Evolutionary conservation across 2,888 invertebrate genomes (phyloP).

Genomic region (Pedicia rivosa): DNA sequence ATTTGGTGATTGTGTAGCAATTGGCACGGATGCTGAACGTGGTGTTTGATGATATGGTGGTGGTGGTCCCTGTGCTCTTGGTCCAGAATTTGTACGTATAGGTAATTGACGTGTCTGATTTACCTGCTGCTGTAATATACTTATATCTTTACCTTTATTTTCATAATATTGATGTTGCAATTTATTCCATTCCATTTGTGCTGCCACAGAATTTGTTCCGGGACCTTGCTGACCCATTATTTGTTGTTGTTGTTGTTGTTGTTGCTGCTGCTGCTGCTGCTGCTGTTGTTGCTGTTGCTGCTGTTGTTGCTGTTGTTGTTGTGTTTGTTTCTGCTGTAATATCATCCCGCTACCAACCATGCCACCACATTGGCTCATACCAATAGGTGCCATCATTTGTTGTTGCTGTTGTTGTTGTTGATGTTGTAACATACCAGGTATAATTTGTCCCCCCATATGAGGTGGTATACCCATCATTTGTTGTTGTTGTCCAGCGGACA

Average conservation of each 20-base stretch:
- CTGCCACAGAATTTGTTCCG: constrained; percentile 29
- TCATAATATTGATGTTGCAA: constrained; percentile 77
- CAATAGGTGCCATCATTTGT: constrained; percentile 16
- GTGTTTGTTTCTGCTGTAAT: constrained; percentile 12
- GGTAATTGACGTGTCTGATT: constrained; percentile 4
- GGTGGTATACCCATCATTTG: no score
- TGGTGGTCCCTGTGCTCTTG: constrained; percentile 54
- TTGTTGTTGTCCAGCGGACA: not conserved
- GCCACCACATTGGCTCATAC: constrained; percentile 21
- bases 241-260: not conserved
- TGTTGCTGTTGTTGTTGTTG: constrained; percentile 15
- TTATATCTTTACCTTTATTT: constrained; percentile 31
- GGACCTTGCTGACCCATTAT: constrained; percentile 10
- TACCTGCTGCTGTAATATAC: not conserved
- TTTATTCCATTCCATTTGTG: constrained; percentile 82
- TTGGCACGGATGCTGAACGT: constrained; percentile 55
- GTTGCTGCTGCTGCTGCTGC: constrained; percentile 3
- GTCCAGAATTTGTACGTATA: constrained; percentile 16
- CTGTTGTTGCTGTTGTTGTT: constrained; percentile 15
- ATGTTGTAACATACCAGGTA: not conserved
- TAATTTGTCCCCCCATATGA: constrained; percentile 9
- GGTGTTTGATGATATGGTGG: constrained; percentile 62
- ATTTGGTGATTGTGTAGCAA: constrained; percentile 56
- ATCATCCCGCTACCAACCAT: constrained; percentile 8
- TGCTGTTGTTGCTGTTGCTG: constrained; percentile 18